Evolutionary conservation across 2,888 invertebrate genomes (phyloP).

Genomic region (Cryptosula pallasiana): DNA sequence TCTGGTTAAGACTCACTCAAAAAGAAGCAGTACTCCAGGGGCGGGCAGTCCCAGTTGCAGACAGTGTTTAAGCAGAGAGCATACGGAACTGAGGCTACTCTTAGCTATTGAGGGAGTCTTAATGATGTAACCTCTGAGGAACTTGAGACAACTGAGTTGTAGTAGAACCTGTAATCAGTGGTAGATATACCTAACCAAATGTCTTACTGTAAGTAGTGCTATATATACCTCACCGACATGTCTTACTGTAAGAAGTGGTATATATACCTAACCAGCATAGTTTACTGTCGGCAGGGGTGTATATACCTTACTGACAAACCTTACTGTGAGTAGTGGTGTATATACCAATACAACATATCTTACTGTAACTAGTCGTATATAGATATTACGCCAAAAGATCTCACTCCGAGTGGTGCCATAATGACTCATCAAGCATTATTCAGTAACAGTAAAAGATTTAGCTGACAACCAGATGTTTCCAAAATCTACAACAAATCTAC

Average conservation of each 20-base stretch:
- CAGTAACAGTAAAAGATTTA: no score
- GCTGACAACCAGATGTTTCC: no score
- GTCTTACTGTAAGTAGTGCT: not conserved
- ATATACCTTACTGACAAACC: no score
- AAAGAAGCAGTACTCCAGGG: slow-evolving; percentile 71
- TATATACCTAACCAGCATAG: not conserved
- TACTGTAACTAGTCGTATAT: no score
- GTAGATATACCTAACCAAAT: no score
- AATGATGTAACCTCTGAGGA: slow-evolving; percentile 8
- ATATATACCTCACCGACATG: not conserved
- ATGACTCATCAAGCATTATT: no score
- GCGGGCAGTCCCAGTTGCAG: slow-evolving; percentile 63
- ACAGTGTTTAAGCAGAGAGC: slow-evolving; percentile 68
- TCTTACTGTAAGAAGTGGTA: not conserved
- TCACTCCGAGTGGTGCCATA: no score
- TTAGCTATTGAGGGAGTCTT: not conserved
- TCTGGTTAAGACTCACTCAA: slow-evolving; percentile 65
- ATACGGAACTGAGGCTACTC: slow-evolving; percentile 16
- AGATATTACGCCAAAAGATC: no score
- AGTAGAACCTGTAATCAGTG: not conserved
- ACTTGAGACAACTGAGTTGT: slow-evolving; percentile 23
- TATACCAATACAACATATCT: no score
- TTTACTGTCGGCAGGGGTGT: no score
- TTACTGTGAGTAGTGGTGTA: no score
- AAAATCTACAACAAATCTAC: no score